phyloP scores from a whole-genome alignment of 92 coral and sea anemone species.

The Porites rus region DNA sequence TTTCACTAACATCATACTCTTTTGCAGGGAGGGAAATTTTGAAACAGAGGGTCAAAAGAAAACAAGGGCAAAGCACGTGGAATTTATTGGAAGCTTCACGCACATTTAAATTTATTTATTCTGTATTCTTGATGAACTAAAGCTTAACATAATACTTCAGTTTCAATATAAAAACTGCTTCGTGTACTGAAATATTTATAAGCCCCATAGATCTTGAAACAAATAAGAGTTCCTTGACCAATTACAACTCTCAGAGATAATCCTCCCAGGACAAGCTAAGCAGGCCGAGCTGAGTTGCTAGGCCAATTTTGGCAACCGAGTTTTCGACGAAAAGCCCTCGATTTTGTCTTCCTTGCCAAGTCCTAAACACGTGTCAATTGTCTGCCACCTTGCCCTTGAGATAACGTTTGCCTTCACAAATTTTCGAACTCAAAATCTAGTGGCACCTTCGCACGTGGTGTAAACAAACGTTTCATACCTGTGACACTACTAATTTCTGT shows the following conservation, averaged over 20 bases:
- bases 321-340: background rate
- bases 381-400: background rate
- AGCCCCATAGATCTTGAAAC: background rate
- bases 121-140: background rate
- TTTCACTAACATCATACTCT: too few species aligned
- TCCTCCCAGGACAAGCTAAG: too few species aligned
- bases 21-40: too few species aligned
- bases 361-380: background rate
- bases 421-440: background rate
- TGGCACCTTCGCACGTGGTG: background rate
- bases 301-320: background rate
- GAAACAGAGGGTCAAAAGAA: too few species aligned
- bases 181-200: background rate
- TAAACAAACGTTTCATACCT: constrained; percentile 45
- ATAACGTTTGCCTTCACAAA: background rate
- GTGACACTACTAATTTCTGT: constrained; percentile 76
- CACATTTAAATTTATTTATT: background rate
- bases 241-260: too few species aligned
- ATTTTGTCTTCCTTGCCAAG: background rate
- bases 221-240: too few species aligned
- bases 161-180: background rate
- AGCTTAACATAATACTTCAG: background rate
- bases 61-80: background rate
- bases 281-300: background rate
- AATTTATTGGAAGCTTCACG: background rate